Evolutionary conservation across 2,797 vertebrate genomes (phyloP).

Genomic region (Periparus ater): DNA sequence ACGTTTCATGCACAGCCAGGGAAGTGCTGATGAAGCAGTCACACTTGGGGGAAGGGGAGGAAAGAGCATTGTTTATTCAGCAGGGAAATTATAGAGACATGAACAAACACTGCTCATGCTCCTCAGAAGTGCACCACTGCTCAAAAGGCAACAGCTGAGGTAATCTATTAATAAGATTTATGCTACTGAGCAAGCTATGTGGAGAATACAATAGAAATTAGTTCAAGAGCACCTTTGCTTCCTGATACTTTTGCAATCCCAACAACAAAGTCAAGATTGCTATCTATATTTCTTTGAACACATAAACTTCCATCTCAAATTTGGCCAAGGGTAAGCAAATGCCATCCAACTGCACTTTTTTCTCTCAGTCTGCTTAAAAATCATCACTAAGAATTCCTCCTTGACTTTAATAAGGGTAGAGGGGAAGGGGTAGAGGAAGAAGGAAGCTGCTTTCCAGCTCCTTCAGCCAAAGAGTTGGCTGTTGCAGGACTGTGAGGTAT

Average conservation of each 20-base stretch:
- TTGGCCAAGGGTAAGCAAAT: neutral
- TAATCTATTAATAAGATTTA: conserved; percentile 29
- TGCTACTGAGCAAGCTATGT: conserved; percentile 15
- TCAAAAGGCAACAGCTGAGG: conserved; percentile 12
- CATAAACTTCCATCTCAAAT: neutral
- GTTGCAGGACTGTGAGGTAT: neutral
- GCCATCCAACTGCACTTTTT: neutral
- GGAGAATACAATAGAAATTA: conserved; percentile 44
- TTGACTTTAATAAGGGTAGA: neutral
- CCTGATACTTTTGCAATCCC: conserved; percentile 5
- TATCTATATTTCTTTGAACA: conserved; percentile 20
- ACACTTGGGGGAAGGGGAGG: neutral
- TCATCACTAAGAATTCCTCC: neutral
- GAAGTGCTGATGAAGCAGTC: conserved; percentile 35
- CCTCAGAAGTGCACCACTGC: neutral
- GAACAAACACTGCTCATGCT: neutral
- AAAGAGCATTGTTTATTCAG: neutral
- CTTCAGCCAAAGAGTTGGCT: neutral
- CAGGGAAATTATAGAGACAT: neutral
- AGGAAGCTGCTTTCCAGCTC: neutral
- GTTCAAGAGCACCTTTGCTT: conserved; percentile 50
- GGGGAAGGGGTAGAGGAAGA: neutral
- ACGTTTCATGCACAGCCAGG: neutral
- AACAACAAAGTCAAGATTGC: conserved; percentile 37
- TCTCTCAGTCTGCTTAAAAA: neutral